Evolutionary conservation across 2,888 invertebrate species (phyloP), one percentile per base, ranked within the genome.

Genomic region (Stenodera caucasica): DNA sequence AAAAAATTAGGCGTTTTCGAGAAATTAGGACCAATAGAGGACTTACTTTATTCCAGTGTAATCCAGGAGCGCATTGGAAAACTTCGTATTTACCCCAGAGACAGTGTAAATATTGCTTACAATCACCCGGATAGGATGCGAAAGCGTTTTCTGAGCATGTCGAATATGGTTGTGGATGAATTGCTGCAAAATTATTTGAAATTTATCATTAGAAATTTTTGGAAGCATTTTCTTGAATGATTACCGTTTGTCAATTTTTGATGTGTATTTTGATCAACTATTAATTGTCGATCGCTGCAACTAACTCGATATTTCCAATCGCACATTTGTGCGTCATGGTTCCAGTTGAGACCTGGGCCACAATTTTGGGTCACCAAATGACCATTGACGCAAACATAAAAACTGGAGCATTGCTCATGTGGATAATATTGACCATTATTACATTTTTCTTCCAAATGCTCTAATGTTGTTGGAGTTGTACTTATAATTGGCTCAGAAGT

Each of bases 341-440:
- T 87, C 88, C 92, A 94, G 62, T 88, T 87, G 1, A 93, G 82
- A 1, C 91, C 90, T 0, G 90, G 88, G 0, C 90, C 90, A 73
- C 94, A 94, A 57, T 84, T 85, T 71, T 89, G 90, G 0, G 86
- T 80, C 2, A 91, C 83, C 54, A 90, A 79, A n/a, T 84, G 79
- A 0, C 87, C 88, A 77, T 92, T 91, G 9, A 90, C 89, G 75
- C 94, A 94, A 18, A 93, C 86, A 72, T 88, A 88, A 78, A 91
- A 93, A 70, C 85, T 86, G 57, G 86, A 86, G 72, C 93, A 94
- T 53, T 86, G 84, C 0, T 88, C 85, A 71, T 90, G 90, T 0
- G 89, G 82, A 73, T 90, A 91, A 77, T 92, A 93, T 8, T 88
- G 85, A 0, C 92, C 93, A 33, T 87, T 85, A n/a, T 81, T 80